Evolutionary conservation across 2,797 vertebrate genomes (phyloP), one percentile per base, ranked within the genome.

Genomic region (Alcedo quadribrachys): DNA sequence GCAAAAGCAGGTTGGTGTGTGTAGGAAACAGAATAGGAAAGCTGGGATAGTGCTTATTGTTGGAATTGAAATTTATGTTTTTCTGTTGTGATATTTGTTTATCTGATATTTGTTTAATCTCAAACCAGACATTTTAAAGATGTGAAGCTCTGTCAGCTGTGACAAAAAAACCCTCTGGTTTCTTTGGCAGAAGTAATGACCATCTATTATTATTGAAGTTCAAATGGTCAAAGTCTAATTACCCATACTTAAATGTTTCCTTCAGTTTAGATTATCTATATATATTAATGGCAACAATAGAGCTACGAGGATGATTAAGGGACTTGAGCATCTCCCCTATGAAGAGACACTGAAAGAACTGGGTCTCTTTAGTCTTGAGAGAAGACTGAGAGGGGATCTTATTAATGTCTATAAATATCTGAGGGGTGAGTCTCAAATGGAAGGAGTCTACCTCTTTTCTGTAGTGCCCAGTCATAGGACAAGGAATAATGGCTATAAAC

Each of bases 1-100:
- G 88, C 96, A 93, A 98, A 98, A 82, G 94, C 97, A 96, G 97
- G 97, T 97, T 78, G 25, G 96, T 97, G 28, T 58, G 22, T 9
- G 24, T 10, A 70, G n/a, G 30, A 90, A 76, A 79, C 7, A 51
- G 9, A 68, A 70, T 0, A 53, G 27, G 58, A 81, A 73, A n/a
- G 6, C 32, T 66, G 27, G 17, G 25, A 27, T 20, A 24, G 5
- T 58, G 28, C 7, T 63, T 45, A 24, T 33, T 68, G 21, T 30
- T 77, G 65, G 42, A 69, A 62, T 32, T 48, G 11, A 81, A 62
- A 77, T 53, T 24, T 27, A 3, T 16, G 5, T 9, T 73, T 81
- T 81, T 40, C 57, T 65, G 0, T 30, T 73, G 33, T 62, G 46
- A 61, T 33, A 33, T n/a, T n/a, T n/a, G n/a, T n/a, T n/a, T n/a